Evolutionary conservation across 2,113 vertebrate species (phyloP).

Genomic region (Gracilinanus agilis): DNA sequence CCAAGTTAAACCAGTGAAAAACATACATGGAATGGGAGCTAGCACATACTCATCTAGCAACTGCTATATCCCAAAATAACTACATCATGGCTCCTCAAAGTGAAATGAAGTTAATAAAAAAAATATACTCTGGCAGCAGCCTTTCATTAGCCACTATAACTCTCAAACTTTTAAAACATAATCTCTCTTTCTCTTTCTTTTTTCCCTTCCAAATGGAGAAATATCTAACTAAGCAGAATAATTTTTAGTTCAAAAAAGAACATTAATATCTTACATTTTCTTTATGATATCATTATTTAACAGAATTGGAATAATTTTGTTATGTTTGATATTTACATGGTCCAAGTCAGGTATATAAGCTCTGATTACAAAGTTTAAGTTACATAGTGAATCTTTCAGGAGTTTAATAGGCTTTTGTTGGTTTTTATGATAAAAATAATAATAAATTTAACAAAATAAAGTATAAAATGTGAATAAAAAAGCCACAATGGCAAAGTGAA

Average conservation of each 20-base stretch:
- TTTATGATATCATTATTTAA: not conserved
- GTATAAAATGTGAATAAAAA: not conserved
- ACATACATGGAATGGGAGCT: not conserved
- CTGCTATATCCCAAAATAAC: conserved; percentile 26
- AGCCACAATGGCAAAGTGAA: not conserved
- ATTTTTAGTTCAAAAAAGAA: not conserved
- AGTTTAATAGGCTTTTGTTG: not conserved
- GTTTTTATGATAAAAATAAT: not conserved
- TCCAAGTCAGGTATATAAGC: not conserved
- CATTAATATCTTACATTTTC: not conserved
- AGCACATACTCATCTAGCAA: conserved; percentile 16
- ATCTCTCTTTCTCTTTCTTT: conserved; percentile 17
- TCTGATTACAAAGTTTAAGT: not conserved
- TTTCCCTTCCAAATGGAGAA: not conserved
- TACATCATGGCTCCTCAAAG: conserved; percentile 20
- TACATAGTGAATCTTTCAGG: not conserved
- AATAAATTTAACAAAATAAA: not conserved
- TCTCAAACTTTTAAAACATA: conserved; percentile 39
- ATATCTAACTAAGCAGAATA: not conserved
- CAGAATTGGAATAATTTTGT: not conserved
- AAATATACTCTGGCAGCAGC: conserved; percentile 17
- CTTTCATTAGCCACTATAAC: conserved; percentile 45
- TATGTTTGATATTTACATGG: conserved; percentile 3
- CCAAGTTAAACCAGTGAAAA: conserved; percentile 30
- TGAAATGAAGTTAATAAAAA: conserved; percentile 35